Evolutionary conservation across 2,113 vertebrate species (phyloP).

Genomic region (Sceloporus undulatus): DNA sequence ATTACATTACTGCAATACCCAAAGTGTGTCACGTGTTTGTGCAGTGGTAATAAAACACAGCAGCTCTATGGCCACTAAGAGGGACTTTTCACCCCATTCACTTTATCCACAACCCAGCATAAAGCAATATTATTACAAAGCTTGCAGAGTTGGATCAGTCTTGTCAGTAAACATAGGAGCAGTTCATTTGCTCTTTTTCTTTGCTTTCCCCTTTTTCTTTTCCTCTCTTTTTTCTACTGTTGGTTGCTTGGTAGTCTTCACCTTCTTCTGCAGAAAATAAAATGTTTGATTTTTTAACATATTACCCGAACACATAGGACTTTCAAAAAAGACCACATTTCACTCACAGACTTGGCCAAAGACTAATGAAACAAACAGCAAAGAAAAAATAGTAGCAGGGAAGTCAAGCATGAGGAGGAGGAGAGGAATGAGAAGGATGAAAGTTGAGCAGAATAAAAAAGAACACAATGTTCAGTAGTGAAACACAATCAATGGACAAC

Average conservation of each 20-base stretch:
- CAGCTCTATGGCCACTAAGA: slow-evolving; percentile 68
- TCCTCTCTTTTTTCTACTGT: slow-evolving; percentile 84
- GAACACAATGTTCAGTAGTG: neutral
- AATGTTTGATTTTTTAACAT: slow-evolving; percentile 5
- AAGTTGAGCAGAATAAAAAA: neutral
- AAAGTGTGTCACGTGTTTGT: slow-evolving; percentile 23
- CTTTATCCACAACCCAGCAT: neutral
- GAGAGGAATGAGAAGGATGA: neutral
- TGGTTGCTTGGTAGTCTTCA: slow-evolving; percentile 82
- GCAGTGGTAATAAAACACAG: neutral
- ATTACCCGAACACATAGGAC: too few relatives aligned
- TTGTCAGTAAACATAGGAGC: slow-evolving; percentile 18
- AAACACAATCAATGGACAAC: neutral
- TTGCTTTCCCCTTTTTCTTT: slow-evolving; percentile 86
- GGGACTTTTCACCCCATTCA: slow-evolving; percentile 28
- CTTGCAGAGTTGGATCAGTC: slow-evolving; percentile 17
- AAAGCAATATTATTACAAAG: slow-evolving; percentile 17
- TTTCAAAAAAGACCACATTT: neutral
- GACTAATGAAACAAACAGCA: neutral
- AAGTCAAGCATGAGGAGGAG: neutral
- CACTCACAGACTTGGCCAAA: neutral
- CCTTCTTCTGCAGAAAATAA: slow-evolving; percentile 85
- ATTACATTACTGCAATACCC: neutral
- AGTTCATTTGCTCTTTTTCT: slow-evolving; percentile 70
- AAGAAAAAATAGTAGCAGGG: neutral